phyloP scores from a whole-genome alignment of 2,888 invertebrate species.

The Tenthredo distinguenda region DNA sequence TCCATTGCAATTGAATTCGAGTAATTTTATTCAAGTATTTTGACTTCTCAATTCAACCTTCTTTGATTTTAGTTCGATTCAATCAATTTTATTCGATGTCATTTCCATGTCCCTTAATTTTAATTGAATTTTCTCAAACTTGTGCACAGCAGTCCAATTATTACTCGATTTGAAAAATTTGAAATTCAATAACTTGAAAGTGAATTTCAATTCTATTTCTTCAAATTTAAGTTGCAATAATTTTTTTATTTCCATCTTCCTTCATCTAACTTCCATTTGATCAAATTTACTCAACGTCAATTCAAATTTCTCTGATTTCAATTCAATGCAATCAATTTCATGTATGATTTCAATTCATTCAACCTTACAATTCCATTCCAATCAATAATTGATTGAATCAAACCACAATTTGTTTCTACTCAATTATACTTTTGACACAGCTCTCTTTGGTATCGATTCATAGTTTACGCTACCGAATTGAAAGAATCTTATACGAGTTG shows the following conservation, averaged over 20 bases:
- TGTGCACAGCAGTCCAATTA: background rate
- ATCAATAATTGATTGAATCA: background rate
- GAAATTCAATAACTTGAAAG: too few species aligned
- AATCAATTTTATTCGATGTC: background rate
- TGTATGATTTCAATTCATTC: background rate
- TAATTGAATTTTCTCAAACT: background rate
- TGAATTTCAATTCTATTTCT: background rate
- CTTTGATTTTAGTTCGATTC: background rate
- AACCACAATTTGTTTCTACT: background rate
- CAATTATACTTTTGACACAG: background rate
- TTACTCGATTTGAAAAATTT: too few species aligned
- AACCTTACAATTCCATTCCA: background rate
- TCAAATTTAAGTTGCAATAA: background rate
- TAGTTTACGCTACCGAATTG: background rate
- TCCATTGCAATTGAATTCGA: too few species aligned
- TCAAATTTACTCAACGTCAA: background rate
- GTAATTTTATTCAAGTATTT: too few species aligned
- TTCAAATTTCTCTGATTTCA: background rate
- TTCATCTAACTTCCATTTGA: background rate
- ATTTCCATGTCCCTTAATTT: background rate
- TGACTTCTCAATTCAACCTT: background rate
- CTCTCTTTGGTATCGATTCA: too few species aligned
- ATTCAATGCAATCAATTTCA: background rate
- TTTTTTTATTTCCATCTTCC: background rate
- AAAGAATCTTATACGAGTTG: background rate